Conservation (phyloP, 2,797 vertebrate species). For the Psittacula echo region DNA sequence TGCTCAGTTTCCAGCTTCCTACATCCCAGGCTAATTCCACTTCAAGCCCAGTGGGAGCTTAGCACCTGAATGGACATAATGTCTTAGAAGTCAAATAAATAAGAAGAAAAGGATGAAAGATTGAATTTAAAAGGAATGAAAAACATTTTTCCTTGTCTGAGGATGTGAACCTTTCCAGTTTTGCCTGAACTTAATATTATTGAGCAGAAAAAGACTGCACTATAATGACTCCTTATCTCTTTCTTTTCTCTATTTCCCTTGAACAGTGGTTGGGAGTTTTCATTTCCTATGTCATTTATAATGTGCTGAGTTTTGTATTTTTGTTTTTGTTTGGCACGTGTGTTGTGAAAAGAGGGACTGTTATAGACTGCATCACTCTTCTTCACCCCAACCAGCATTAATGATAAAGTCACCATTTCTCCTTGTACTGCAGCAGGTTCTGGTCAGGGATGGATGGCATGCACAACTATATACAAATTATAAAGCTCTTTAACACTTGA, state of each 20-base stretch:
- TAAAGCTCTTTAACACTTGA: background rate
- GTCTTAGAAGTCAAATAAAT: constrained; percentile 60
- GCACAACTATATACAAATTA: background rate
- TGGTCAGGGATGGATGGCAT: background rate
- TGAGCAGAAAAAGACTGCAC: constrained; percentile 53
- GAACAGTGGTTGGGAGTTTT: constrained; percentile 49
- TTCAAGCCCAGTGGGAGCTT: constrained; percentile 38
- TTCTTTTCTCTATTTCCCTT: constrained; percentile 55
- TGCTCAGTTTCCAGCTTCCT: constrained; percentile 30
- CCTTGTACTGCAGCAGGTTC: background rate
- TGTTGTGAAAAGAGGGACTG: constrained; percentile 6
- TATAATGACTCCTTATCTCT: constrained; percentile 64
- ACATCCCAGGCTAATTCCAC: constrained; percentile 50
- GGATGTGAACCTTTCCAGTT: constrained; percentile 41
- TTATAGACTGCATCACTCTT: constrained; percentile 13
- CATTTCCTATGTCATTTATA: constrained; percentile 74
- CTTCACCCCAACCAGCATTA: background rate
- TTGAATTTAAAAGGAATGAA: constrained; percentile 53
- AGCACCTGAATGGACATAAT: constrained; percentile 55
- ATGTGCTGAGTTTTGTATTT: constrained; percentile 54
- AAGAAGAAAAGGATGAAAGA: constrained; percentile 46
- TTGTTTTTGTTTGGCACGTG: constrained; percentile 50
- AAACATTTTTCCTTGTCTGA: constrained; percentile 68
- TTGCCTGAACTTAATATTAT: constrained; percentile 58
- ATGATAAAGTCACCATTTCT: background rate